phyloP scores from a whole-genome alignment of 2,113 vertebrate species.

The Eublepharis macularius region DNA sequence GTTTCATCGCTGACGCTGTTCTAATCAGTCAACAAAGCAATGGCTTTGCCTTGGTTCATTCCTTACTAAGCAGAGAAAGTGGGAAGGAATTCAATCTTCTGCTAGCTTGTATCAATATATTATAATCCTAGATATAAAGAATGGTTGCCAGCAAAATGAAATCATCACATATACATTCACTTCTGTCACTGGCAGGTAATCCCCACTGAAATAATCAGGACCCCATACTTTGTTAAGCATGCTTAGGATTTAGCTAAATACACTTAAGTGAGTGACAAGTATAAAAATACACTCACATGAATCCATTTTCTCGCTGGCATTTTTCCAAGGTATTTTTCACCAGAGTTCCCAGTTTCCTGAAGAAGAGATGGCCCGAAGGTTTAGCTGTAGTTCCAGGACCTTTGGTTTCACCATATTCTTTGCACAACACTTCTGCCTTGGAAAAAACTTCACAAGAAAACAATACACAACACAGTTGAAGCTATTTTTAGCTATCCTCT shows the following conservation, averaged over 20 bases:
- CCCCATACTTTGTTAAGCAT: not conserved
- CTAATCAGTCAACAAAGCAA: not conserved
- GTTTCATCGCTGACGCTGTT: not conserved
- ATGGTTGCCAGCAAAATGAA: too few relatives aligned
- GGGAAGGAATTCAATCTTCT: not conserved
- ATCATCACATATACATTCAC: not conserved
- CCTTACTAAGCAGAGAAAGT: not conserved
- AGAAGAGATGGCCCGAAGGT: slow-evolving; percentile 96
- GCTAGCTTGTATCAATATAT: not conserved
- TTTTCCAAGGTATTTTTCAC: slow-evolving; percentile 95
- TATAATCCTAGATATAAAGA: not conserved
- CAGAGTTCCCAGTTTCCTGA: slow-evolving; percentile 87
- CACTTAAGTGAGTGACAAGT: too few relatives aligned
- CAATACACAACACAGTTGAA: slow-evolving; percentile 5
- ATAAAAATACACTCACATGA: slow-evolving; percentile 86
- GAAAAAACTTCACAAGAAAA: slow-evolving; percentile 80
- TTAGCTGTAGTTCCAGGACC: slow-evolving; percentile 93
- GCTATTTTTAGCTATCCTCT: not conserved
- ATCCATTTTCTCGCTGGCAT: slow-evolving; percentile 96
- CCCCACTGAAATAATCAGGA: not conserved
- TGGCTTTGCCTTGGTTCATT: not conserved
- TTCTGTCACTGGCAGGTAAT: not conserved
- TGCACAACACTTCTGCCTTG: slow-evolving; percentile 91
- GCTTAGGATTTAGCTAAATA: not conserved
- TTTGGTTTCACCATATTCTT: slow-evolving; percentile 97